Percentiles rank a stretch among this genome's conserved stretches.
Evolutionary conservation across 2,797 vertebrate genomes (phyloP).

Genomic region (Percopsis omiscomaycus): DNA sequence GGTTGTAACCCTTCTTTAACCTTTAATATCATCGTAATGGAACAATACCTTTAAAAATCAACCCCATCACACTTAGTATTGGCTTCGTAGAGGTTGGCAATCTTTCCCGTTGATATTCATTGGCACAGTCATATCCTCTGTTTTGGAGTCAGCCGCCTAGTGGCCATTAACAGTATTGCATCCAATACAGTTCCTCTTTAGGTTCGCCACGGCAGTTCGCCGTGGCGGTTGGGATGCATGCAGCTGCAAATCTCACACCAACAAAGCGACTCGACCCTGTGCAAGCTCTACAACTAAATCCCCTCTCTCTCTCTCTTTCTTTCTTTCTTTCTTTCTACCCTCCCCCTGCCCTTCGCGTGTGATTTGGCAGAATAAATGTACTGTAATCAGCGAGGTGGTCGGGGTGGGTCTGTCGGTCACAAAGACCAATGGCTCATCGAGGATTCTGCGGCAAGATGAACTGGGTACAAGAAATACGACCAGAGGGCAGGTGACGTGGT

Average conservation of each 20-base stretch:
- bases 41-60: too few relatives aligned
- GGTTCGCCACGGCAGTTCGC: too few relatives aligned
- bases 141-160: too few relatives aligned
- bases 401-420: constrained; percentile 57
- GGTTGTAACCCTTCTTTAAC: too few relatives aligned
- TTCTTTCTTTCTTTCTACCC: constrained; percentile 18
- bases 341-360: constrained; percentile 21
- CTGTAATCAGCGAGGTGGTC: constrained; percentile 64
- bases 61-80: too few relatives aligned
- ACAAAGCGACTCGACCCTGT: not conserved
- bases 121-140: too few relatives aligned
- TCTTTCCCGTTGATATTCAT: not conserved
- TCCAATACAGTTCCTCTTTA: too few relatives aligned
- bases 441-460: constrained; percentile 65
- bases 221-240: too few relatives aligned
- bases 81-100: too few relatives aligned
- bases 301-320: constrained; percentile 8
- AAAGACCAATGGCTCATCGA: constrained; percentile 67
- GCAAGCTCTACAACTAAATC: constrained; percentile 20
- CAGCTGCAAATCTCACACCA: too few relatives aligned
- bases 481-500: constrained; percentile 55
- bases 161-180: too few relatives aligned
- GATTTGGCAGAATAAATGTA: constrained; percentile 48
- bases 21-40: too few relatives aligned
- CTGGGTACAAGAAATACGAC: constrained; percentile 45